Evolutionary conservation across 2,888 invertebrate genomes (phyloP).

Genomic region (Aquatica leii): DNA sequence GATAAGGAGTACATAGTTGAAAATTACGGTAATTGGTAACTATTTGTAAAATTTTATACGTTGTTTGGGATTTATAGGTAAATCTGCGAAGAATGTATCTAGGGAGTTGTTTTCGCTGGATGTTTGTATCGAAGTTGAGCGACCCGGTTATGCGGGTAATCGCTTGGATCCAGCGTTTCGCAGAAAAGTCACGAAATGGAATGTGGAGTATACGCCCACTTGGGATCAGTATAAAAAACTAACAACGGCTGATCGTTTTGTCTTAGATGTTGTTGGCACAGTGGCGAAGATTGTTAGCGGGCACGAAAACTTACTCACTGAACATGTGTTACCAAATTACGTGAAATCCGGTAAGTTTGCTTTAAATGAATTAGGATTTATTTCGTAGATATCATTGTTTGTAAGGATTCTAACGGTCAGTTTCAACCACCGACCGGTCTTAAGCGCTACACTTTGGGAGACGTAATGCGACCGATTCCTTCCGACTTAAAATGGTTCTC

Average conservation of each 20-base stretch:
- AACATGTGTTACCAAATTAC: slow-evolving; percentile 75
- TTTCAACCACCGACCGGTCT: slow-evolving; percentile 63
- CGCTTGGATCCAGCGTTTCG: slow-evolving; percentile 62
- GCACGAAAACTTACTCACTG: slow-evolving; percentile 60
- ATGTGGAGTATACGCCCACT: slow-evolving; percentile 67
- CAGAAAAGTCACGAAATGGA: slow-evolving; percentile 66
- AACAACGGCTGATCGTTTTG: slow-evolving; percentile 66
- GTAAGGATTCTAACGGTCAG: slow-evolving; percentile 60
- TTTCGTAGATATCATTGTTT: slow-evolving; percentile 54
- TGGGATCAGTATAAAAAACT: slow-evolving; percentile 63
- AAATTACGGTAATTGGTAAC: slow-evolving; percentile 62
- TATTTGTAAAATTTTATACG: background rate
- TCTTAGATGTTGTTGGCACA: slow-evolving; percentile 66
- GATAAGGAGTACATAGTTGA: slow-evolving; percentile 66
- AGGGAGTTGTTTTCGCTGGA: slow-evolving; percentile 73
- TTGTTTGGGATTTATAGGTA: slow-evolving; percentile 40
- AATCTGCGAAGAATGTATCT: slow-evolving; percentile 45
- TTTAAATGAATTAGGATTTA: no score
- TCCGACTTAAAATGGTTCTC: slow-evolving; percentile 63
- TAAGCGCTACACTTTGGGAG: slow-evolving; percentile 63
- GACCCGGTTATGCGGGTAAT: slow-evolving; percentile 66
- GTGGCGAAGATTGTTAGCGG: slow-evolving; percentile 63
- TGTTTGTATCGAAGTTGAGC: slow-evolving; percentile 68
- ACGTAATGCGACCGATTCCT: slow-evolving; percentile 51
- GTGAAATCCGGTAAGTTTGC: slow-evolving; percentile 67